Conservation (phyloP, 2,797 vertebrate genomes). For the Valencia hispanica region DNA sequence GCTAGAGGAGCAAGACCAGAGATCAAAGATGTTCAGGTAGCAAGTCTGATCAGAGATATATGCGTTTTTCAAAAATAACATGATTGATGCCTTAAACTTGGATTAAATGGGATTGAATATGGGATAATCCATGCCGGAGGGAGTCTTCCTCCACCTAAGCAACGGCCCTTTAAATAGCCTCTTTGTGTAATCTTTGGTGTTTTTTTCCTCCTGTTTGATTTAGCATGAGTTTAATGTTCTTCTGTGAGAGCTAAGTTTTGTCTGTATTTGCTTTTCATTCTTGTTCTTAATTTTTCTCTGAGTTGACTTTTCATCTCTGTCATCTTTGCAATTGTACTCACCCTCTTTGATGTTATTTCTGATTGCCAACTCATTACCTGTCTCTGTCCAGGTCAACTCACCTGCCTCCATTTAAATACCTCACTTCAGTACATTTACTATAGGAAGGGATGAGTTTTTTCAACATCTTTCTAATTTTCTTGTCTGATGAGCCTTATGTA, state of each 20-base stretch:
- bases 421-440: neutral
- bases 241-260: neutral
- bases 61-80: constrained; percentile 9
- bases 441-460: neutral
- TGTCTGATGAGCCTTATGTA: too few species aligned
- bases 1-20: constrained; percentile 16
- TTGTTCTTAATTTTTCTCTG: neutral
- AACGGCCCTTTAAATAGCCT: neutral
- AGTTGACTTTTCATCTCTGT: neutral
- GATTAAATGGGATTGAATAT: constrained; percentile 39
- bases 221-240: neutral
- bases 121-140: constrained; percentile 20
- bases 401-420: neutral
- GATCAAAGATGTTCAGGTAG: constrained; percentile 10
- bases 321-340: neutral
- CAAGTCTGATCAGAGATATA: constrained; percentile 12
- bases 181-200: neutral
- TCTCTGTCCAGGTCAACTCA: neutral
- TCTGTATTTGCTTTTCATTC: constrained; percentile 1
- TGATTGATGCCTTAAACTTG: constrained; percentile 48
- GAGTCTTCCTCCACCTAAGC: constrained; percentile 23
- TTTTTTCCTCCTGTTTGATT: neutral
- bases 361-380: neutral
- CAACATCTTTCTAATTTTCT: too few species aligned
- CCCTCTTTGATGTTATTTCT: neutral